Evolutionary conservation across 2,113 vertebrate species (phyloP).

Genomic region (Tonatia bakeri): DNA sequence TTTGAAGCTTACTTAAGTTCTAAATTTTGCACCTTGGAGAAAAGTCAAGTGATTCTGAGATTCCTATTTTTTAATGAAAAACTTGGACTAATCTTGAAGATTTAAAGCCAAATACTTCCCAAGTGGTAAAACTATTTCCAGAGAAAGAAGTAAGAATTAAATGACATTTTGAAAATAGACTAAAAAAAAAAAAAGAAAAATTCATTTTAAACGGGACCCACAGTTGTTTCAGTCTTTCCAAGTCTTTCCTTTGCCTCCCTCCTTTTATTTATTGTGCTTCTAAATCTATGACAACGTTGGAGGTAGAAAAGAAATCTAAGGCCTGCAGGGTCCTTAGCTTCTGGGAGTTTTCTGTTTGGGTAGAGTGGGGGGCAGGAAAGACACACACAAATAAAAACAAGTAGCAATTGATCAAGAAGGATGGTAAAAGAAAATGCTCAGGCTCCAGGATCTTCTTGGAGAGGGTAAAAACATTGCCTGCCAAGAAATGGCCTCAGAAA

Average conservation of each 20-base stretch:
- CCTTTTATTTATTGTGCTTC: not conserved
- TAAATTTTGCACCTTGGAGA: constrained; percentile 29
- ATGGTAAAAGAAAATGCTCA: not conserved
- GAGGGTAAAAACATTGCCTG: not conserved
- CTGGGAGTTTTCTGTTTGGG: not conserved
- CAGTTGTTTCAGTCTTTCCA: not conserved
- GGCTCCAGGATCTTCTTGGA: not conserved
- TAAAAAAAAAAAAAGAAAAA: not conserved
- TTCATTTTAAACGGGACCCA: not conserved
- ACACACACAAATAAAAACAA: not conserved
- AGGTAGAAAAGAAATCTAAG: not conserved
- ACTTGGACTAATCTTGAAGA: constrained; percentile 16
- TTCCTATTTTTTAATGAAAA: not conserved
- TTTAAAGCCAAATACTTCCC: constrained; percentile 57
- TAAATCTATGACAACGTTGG: not conserved
- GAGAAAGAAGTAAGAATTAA: constrained; percentile 36
- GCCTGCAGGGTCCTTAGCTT: not conserved
- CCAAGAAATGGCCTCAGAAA: not conserved
- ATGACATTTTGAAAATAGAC: constrained; percentile 18
- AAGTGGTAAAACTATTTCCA: constrained; percentile 44
- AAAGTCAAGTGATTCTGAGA: constrained; percentile 54
- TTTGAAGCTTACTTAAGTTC: constrained; percentile 33
- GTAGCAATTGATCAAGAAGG: not conserved
- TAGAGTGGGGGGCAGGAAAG: not conserved
- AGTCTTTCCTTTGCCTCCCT: not conserved